Evolutionary conservation across 2,888 invertebrate species (phyloP).

Genomic region (Dicranocentrus wangi): DNA sequence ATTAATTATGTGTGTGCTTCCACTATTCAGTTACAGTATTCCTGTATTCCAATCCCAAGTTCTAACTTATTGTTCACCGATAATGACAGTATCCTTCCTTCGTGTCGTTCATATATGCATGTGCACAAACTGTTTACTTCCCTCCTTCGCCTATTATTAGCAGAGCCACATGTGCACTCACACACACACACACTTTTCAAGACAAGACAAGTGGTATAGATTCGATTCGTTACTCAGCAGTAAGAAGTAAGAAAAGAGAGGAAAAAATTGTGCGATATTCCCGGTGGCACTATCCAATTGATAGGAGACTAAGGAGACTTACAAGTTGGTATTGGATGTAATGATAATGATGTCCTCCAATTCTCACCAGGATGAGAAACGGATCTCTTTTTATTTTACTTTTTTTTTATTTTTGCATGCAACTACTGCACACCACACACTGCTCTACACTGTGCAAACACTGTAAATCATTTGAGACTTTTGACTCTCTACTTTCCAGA

Average conservation of each 20-base stretch:
- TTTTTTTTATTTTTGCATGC: neutral
- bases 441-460: slow-evolving; percentile 5
- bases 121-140: too few species aligned
- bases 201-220: too few species aligned
- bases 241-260: too few species aligned
- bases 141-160: too few species aligned
- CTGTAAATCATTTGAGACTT: slow-evolving; percentile 16
- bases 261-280: too few species aligned
- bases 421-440: neutral
- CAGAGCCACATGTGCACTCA: too few species aligned
- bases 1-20: slow-evolving; percentile 14
- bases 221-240: too few species aligned
- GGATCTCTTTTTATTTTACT: neutral
- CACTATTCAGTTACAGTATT: too few species aligned
- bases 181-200: too few species aligned
- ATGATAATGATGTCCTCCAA: slow-evolving; percentile 61
- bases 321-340: slow-evolving; percentile 5
- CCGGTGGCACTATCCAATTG: slow-evolving; percentile 10
- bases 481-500: slow-evolving; percentile 5
- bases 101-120: too few species aligned
- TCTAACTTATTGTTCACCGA: slow-evolving; percentile 21
- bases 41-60: too few species aligned
- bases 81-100: neutral
- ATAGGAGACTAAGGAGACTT: neutral
- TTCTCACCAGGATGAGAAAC: slow-evolving; percentile 43